A percentile compares a stretch with the other conserved stretches of the same genome.
phyloP scores from a whole-genome alignment of 2,797 vertebrate genomes.

The Gallinago solitaria region DNA sequence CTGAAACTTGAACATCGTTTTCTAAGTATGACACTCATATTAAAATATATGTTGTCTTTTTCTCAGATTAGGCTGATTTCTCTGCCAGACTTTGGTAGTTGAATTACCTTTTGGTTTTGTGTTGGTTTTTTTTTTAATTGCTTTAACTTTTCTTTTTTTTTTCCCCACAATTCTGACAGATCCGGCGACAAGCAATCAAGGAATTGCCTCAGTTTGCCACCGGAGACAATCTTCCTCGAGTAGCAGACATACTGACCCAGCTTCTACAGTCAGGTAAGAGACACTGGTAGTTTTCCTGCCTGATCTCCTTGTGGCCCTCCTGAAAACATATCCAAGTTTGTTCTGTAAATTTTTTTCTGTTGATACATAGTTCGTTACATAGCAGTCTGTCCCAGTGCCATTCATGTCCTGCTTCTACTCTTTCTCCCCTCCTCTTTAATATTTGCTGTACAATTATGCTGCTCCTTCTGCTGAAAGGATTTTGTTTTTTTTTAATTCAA shows the following conservation, averaged over 20 bases:
- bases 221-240: conserved; percentile 95
- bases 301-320: not conserved
- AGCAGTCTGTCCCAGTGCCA: not conserved
- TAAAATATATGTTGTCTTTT: not conserved
- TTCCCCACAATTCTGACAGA: conserved; percentile 75
- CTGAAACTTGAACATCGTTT: not conserved
- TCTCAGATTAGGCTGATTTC: not conserved
- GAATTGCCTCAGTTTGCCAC: conserved; percentile 96
- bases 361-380: not conserved
- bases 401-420: not conserved
- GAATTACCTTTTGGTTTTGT: not conserved
- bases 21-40: not conserved
- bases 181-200: conserved; percentile 96
- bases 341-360: not conserved
- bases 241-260: conserved; percentile 97
- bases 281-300: not conserved
- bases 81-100: not conserved
- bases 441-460: not conserved
- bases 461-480: not conserved
- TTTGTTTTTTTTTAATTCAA: not conserved
- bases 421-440: too few species aligned
- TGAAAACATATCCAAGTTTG: not conserved
- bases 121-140: not conserved
- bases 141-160: not conserved
- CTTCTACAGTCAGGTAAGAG: conserved; percentile 93